phyloP scores from a whole-genome alignment of 2,113 vertebrate genomes.

The Ivindomyrus marchei region DNA sequence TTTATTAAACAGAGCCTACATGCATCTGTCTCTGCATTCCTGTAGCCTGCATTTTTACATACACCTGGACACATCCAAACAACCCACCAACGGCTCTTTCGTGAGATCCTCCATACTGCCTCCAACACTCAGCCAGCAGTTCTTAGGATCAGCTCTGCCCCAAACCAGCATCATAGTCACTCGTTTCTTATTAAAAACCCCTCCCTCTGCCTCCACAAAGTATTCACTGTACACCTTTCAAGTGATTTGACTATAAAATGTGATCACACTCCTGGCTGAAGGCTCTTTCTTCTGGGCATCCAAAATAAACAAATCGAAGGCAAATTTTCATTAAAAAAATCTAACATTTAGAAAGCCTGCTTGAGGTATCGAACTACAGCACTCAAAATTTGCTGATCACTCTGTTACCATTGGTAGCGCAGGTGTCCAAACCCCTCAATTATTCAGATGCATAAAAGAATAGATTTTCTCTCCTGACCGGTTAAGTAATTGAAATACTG shows the following conservation, averaged over 20 bases:
- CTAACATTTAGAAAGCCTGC: not conserved
- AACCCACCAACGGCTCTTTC: not conserved
- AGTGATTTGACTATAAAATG: not conserved
- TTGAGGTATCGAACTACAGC: not conserved
- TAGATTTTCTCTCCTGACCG: conserved; percentile 44
- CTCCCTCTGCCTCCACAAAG: not conserved
- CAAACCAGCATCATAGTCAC: not conserved
- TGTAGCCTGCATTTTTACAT: not conserved
- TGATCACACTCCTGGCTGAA: not conserved
- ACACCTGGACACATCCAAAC: not conserved
- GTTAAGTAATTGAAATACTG: conserved; percentile 34
- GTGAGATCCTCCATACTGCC: not conserved
- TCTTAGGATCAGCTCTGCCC: not conserved
- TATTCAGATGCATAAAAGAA: conserved; percentile 51
- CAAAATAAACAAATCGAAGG: not conserved
- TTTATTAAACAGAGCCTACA: not conserved
- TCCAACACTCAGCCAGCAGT: not conserved
- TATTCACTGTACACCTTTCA: not conserved
- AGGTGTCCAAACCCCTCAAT: conserved; percentile 37
- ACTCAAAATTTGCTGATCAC: not conserved
- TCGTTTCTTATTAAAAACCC: not conserved
- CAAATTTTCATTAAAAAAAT: not conserved
- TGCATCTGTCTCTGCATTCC: not conserved
- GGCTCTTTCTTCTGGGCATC: not conserved
- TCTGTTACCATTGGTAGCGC: not conserved